phyloP scores from a whole-genome alignment of 2,888 invertebrate species.

The Gastracanthus pulcherrimus region DNA sequence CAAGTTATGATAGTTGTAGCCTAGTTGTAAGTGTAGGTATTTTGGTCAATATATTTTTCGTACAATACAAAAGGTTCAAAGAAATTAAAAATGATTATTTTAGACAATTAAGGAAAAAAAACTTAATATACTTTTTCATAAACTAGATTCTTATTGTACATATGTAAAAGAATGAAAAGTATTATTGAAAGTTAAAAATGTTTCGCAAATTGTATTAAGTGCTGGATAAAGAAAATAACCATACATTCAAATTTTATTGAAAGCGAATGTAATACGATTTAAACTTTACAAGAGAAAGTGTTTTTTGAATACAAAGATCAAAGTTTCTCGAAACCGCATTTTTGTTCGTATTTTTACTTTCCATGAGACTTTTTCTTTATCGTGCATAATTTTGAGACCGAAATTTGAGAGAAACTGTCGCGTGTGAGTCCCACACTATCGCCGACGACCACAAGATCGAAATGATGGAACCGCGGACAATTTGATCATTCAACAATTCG shows the following conservation, averaged over 20 bases:
- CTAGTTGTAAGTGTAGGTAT: too few species aligned
- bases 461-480: not conserved
- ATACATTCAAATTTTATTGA: not conserved
- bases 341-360: conserved; percentile 34
- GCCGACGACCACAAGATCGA: not conserved
- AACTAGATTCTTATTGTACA: too few species aligned
- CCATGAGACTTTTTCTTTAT: conserved; percentile 9
- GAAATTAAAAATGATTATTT: too few species aligned
- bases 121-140: too few species aligned
- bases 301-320: conserved; percentile 37
- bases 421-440: conserved; percentile 20
- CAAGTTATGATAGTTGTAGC: too few species aligned
- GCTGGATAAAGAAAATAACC: not conserved
- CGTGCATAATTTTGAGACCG: not conserved
- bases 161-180: too few species aligned
- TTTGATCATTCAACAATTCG: conserved; percentile 9
- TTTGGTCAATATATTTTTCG: too few species aligned
- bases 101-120: too few species aligned
- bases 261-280: conserved; percentile 10
- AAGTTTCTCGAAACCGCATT: conserved; percentile 48
- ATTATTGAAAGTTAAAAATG: too few species aligned
- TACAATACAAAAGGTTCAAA: too few species aligned
- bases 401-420: conserved; percentile 46
- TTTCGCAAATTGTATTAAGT: not conserved
- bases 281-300: conserved; percentile 38